phyloP scores from a whole-genome alignment of 2,797 vertebrate species.

The Buphagus erythrorhynchus region DNA sequence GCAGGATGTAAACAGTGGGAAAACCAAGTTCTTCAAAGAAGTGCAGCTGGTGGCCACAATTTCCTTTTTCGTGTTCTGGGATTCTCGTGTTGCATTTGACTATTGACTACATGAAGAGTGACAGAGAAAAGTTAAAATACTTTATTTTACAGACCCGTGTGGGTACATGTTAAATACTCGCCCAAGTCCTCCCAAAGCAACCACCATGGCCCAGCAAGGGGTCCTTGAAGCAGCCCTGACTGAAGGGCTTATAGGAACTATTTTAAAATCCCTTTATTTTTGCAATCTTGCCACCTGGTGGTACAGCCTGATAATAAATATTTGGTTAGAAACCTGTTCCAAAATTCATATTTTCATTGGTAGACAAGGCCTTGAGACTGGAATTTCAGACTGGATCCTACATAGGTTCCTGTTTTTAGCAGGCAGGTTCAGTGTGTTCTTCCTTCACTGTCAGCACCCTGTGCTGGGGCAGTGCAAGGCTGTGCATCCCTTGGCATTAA shows the following conservation, averaged over 20 bases:
- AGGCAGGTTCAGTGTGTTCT: neutral
- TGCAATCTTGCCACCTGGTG: conserved; percentile 67
- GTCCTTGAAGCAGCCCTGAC: neutral
- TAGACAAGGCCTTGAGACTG: neutral
- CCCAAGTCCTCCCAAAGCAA: neutral
- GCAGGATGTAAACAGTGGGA: neutral
- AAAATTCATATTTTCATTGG: neutral
- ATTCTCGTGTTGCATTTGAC: neutral
- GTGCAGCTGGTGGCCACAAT: neutral
- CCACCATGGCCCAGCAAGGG: fast-evolving
- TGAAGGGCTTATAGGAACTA: neutral
- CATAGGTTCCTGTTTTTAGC: neutral
- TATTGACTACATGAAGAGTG: neutral
- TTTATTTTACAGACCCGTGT: neutral
- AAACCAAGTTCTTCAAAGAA: neutral
- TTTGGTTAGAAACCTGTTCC: neutral
- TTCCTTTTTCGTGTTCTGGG: neutral
- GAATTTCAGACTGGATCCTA: neutral
- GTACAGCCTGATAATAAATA: conserved; percentile 22
- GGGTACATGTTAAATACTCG: neutral
- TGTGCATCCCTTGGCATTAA: neutral
- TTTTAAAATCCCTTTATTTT: neutral
- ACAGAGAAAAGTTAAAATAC: neutral
- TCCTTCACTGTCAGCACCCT: neutral
- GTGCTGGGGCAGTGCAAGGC: neutral